Conservation (phyloP, 2,888 invertebrate genomes). For the Epistrophe eligans region DNA sequence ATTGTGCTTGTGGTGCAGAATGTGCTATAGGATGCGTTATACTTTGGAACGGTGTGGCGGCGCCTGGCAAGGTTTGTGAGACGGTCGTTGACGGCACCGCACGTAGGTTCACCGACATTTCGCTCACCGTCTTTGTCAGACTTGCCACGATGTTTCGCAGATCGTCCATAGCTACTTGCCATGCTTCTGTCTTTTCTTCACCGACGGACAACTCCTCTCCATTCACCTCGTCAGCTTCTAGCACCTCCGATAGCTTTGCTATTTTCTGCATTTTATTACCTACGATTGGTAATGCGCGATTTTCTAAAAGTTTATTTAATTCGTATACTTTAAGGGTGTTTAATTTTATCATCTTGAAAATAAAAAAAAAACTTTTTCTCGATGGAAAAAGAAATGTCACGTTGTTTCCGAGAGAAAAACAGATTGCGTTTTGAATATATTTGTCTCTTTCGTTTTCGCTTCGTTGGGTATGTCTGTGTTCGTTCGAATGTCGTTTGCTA, state of each 20-base stretch:
- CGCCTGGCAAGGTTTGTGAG: not conserved
- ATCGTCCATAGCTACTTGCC: slow-evolving; percentile 23
- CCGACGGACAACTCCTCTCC: not conserved
- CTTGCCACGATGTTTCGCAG: slow-evolving; percentile 25
- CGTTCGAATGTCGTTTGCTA: not conserved
- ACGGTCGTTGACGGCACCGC: not conserved
- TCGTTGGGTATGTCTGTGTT: not conserved
- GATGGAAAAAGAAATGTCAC: too few species aligned
- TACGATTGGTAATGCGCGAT: not conserved
- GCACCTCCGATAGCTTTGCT: slow-evolving; percentile 4
- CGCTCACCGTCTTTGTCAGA: slow-evolving; percentile 30
- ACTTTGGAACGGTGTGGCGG: not conserved
- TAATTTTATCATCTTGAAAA: slow-evolving; percentile 32
- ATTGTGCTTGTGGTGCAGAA: slow-evolving; percentile 1
- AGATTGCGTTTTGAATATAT: not conserved
- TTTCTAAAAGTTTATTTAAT: slow-evolving; percentile 32
- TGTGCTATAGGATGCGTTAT: not conserved
- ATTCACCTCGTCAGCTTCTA: slow-evolving; percentile 34
- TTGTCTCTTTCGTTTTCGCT: not conserved
- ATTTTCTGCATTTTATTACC: slow-evolving; percentile 45
- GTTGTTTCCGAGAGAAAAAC: too few species aligned
- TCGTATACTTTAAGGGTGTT: slow-evolving; percentile 24
- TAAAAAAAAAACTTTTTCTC: too few species aligned
- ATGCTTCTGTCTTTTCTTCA: not conserved
- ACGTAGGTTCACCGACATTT: slow-evolving; percentile 7